Percentiles rank a stretch among this genome's conserved stretches.
Evolutionary conservation across 2,888 invertebrate species (phyloP).

Genomic region (Cyclophora punctaria): DNA sequence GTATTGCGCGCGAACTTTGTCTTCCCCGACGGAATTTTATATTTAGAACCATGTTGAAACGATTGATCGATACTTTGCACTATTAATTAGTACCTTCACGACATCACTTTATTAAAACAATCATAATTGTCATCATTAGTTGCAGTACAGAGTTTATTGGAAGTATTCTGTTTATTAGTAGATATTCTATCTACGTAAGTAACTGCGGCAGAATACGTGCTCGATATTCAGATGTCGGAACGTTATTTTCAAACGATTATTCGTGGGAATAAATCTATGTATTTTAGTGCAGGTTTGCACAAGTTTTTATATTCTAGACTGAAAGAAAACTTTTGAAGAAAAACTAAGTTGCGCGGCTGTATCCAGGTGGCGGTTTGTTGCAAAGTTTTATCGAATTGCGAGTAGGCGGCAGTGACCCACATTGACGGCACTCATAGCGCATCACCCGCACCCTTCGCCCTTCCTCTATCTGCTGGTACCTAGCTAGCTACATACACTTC

Average conservation of each 20-base stretch:
- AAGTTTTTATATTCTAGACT: no score
- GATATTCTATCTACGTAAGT: no score
- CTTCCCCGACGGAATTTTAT: slow-evolving; percentile 72
- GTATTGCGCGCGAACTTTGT: slow-evolving; percentile 75
- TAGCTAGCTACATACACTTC: slow-evolving; percentile 3
- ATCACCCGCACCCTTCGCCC: slow-evolving; percentile 54
- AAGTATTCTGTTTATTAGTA: no score
- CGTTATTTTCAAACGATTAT: no score
- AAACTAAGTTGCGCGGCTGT: slow-evolving; percentile 19
- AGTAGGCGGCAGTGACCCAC: slow-evolving; percentile 71
- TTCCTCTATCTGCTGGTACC: slow-evolving; percentile 25
- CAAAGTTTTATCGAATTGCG: slow-evolving; percentile 69
- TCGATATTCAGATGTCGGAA: no score
- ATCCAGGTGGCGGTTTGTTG: slow-evolving; percentile 40
- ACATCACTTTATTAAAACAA: slow-evolving; percentile 7
- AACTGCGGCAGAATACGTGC: background rate
- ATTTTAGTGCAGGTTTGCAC: no score
- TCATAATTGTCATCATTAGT: no score
- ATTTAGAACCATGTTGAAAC: slow-evolving; percentile 73
- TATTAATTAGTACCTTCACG: slow-evolving; percentile 68
- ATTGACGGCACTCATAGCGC: slow-evolving; percentile 50
- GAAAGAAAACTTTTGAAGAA: no score
- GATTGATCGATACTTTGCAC: slow-evolving; percentile 74
- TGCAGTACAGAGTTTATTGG: no score
- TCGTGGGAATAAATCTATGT: no score